A percentile compares a stretch with the other conserved stretches of the same genome.
phyloP scores from a whole-genome alignment of 1,140 invertebrate species.

The Zaprionus ornatus region DNA sequence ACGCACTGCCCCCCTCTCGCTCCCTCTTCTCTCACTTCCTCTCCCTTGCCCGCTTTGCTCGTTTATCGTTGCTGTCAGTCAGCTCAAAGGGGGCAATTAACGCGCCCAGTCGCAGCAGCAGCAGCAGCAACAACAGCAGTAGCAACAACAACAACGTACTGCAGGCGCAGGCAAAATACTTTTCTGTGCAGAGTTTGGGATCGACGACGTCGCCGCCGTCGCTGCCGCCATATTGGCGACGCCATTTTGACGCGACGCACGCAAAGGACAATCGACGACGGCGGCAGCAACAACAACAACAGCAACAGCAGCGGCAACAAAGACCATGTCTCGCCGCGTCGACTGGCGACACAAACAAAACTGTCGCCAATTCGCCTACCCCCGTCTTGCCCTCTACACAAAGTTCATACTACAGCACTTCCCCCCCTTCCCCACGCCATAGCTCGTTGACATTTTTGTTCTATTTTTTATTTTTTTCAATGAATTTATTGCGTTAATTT shows the following conservation, averaged over 20 bases:
- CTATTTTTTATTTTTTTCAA: slow-evolving; percentile 29
- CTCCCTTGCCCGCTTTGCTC: slow-evolving; percentile 50
- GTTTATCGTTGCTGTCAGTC: slow-evolving; percentile 80
- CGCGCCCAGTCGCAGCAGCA: slow-evolving; percentile 53
- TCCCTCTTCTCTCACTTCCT: not conserved
- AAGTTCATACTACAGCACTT: not conserved
- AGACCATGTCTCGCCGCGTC: slow-evolving; percentile 13
- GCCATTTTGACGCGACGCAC: slow-evolving; percentile 74
- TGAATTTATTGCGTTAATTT: slow-evolving; percentile 77
- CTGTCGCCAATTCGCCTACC: slow-evolving; percentile 42
- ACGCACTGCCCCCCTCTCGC: not conserved
- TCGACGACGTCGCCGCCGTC: slow-evolving; percentile 53
- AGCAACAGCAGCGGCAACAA: slow-evolving; percentile 29
- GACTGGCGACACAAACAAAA: slow-evolving; percentile 53
- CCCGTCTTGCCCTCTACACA: not conserved
- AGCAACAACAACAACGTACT: slow-evolving; percentile 5
- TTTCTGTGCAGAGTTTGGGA: slow-evolving; percentile 28
- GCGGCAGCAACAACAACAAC: slow-evolving; percentile 21
- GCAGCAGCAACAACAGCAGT: slow-evolving; percentile 17
- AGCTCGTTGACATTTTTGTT: slow-evolving; percentile 26
- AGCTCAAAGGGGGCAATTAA: slow-evolving; percentile 81
- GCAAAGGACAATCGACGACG: slow-evolving; percentile 56
- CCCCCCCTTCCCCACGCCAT: not conserved
- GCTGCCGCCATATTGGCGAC: slow-evolving; percentile 78
- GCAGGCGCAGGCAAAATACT: slow-evolving; percentile 38